Evolutionary conservation across 1,140 invertebrate genomes (phyloP).

Genomic region (Euwallacea fornicatus): DNA sequence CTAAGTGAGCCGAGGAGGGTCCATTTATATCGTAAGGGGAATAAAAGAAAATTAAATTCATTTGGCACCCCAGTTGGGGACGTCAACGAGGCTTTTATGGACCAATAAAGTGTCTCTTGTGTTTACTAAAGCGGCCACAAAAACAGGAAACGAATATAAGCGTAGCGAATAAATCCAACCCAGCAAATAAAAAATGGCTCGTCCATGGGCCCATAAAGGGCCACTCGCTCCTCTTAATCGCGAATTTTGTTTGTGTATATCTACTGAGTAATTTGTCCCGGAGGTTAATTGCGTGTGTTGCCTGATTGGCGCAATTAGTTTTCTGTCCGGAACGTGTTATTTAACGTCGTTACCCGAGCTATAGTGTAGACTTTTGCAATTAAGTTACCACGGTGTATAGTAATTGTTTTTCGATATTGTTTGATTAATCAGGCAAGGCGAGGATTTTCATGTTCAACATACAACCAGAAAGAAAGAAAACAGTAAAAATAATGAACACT

Average conservation of each 20-base stretch:
- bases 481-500: no score
- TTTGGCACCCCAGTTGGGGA: constrained; percentile 28
- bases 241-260: constrained; percentile 32
- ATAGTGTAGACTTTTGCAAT: constrained; percentile 3
- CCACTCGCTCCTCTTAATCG: constrained; percentile 32
- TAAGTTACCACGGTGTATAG: not conserved
- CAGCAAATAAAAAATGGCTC: constrained; percentile 6
- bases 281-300: constrained; percentile 14
- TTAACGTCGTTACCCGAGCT: not conserved
- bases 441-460: no score
- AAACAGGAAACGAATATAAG: constrained; percentile 31
- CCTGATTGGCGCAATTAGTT: constrained; percentile 4
- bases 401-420: not conserved
- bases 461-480: no score
- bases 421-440: no score
- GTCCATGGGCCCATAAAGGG: constrained; percentile 17
- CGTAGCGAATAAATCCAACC: constrained; percentile 22
- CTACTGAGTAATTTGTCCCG: constrained; percentile 22
- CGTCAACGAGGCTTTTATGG: constrained; percentile 33
- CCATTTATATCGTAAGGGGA: constrained; percentile 23
- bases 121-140: constrained; percentile 33
- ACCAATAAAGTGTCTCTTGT: constrained; percentile 37
- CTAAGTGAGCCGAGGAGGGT: no score
- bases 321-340: not conserved
- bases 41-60: constrained; percentile 38